phyloP scores from a whole-genome alignment of 2,888 invertebrate species.

The Endomychus coccineus region DNA sequence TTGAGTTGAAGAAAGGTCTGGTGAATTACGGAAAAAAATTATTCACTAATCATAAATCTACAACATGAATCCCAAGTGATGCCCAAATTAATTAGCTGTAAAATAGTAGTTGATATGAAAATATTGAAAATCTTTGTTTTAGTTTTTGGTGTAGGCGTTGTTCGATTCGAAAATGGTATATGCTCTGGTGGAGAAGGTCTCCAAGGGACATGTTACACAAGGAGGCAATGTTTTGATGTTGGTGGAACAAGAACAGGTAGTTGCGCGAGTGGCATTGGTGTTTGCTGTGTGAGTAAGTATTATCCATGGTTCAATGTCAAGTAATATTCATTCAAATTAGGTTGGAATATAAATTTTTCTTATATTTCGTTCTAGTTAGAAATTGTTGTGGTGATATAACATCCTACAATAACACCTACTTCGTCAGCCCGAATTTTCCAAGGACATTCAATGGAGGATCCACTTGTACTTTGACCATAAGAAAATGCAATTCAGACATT shows the following conservation, averaged over 20 bases:
- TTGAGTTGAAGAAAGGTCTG: no score
- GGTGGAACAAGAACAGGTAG: conserved; percentile 65
- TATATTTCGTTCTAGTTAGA: conserved; percentile 50
- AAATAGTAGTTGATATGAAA: no score
- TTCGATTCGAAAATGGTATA: conserved; percentile 67
- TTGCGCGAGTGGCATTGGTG: conserved; percentile 66
- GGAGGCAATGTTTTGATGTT: conserved; percentile 62
- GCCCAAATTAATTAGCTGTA: no score
- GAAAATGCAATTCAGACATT: conserved; percentile 57
- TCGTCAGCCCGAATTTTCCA: conserved; percentile 70
- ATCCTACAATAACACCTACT: conserved; percentile 72
- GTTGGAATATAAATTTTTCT: background rate
- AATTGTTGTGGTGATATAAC: conserved; percentile 55
- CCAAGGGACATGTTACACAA: conserved; percentile 70
- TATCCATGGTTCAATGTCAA: background rate
- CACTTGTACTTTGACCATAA: conserved; percentile 62
- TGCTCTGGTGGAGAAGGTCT: conserved; percentile 60
- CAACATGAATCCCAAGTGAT: no score
- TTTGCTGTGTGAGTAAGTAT: conserved; percentile 73
- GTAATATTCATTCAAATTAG: background rate
- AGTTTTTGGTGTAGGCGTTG: conserved; percentile 47
- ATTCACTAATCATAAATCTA: no score
- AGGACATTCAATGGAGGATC: conserved; percentile 59
- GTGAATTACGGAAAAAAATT: no score
- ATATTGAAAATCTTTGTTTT: conserved; percentile 16